A percentile compares a stretch with the other conserved stretches of the same genome.
Evolutionary conservation across 37 sponge, comb jelly and placozoan species (phyloP).

Genomic region (Ianthella basta): DNA sequence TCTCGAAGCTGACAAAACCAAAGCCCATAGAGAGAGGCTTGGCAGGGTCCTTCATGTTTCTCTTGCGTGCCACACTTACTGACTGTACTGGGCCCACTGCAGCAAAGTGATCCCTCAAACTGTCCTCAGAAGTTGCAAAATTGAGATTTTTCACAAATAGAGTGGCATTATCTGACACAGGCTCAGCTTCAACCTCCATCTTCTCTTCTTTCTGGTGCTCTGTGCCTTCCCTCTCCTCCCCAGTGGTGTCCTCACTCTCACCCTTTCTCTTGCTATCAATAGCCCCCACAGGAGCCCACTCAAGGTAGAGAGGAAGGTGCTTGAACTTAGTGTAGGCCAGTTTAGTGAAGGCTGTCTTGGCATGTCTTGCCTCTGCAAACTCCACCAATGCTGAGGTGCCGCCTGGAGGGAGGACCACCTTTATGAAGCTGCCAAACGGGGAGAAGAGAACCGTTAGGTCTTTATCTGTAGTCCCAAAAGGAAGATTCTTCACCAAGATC

Average conservation of each 20-base stretch:
- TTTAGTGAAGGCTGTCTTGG: slow-evolving; percentile 79
- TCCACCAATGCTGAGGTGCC: slow-evolving; percentile 95
- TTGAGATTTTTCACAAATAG: slow-evolving; percentile 97
- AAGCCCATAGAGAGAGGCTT: slow-evolving; percentile 89
- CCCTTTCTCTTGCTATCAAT: slow-evolving; percentile 39
- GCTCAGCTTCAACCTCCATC: not conserved
- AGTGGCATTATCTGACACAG: slow-evolving; percentile 44
- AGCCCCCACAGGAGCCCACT: slow-evolving; percentile 92
- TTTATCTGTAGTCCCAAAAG: slow-evolving; percentile 67
- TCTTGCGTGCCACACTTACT: slow-evolving; percentile 53
- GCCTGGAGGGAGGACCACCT: slow-evolving; percentile 85
- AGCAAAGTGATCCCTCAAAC: slow-evolving; percentile 60
- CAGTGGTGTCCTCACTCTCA: not conserved
- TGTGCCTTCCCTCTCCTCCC: not conserved
- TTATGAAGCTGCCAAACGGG: slow-evolving; percentile 69
- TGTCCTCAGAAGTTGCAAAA: slow-evolving; percentile 82
- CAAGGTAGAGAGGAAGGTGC: slow-evolving; percentile 91
- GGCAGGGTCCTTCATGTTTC: slow-evolving; percentile 59
- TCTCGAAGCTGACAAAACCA: slow-evolving; percentile 90
- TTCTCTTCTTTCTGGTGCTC: slow-evolving; percentile 32
- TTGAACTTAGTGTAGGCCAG: slow-evolving; percentile 91
- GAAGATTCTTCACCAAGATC: slow-evolving; percentile 91
- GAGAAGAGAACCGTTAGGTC: slow-evolving; percentile 81
- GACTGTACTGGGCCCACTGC: slow-evolving; percentile 31
- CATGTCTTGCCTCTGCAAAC: slow-evolving; percentile 69